Evolutionary conservation across 2,113 vertebrate genomes (phyloP), one percentile per base, ranked within the genome.

Genomic region (Platichthys flesus): DNA sequence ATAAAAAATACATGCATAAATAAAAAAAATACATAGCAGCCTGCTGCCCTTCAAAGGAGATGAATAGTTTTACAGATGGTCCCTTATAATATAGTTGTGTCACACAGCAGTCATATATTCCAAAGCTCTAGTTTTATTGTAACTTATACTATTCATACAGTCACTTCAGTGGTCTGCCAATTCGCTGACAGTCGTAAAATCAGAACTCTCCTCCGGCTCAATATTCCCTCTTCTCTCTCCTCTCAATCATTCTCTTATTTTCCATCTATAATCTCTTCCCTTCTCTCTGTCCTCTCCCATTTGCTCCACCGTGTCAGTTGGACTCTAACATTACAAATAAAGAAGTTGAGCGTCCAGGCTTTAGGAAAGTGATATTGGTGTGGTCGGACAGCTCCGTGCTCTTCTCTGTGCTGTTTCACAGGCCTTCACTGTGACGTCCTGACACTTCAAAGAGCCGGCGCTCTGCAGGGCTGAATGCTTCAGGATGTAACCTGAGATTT

Each of bases 401-500:
- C 24, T 15, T 62, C 47, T 23, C 61, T 3, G 52, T 9, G 67
- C 45, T 59, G 45, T n/a, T 80, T 85, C 68, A 63, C 54, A 77
- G 74, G 76, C 65, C 51, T n/a, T 75, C 67, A 51, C 56, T 28
- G 71, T 52, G 60, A 31, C 31, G 31, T 31, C 6, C 31, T 31
- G 31, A 68, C 78, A 88, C 91, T 85, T 92, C 86, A 94, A 92
- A 92, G 82, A 82, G 60, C 0, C 67, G 3, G 40, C 0, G 8
- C 58, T 52, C 67, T 69, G 47, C 37, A 4, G 37, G 61, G 54
- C 68, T 67, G 62, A 79, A 40, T 58, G 79, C 67, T 72, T 67
- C 68, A 71, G 79, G 71, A 83, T 84, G 91, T 77, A 92, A 92
- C 88, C 67, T 78, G 88, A 94, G 77, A 91, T 92, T 94, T 92